phyloP scores from a whole-genome alignment of 2,113 vertebrate genomes.

The Mionectes macconnelli region DNA sequence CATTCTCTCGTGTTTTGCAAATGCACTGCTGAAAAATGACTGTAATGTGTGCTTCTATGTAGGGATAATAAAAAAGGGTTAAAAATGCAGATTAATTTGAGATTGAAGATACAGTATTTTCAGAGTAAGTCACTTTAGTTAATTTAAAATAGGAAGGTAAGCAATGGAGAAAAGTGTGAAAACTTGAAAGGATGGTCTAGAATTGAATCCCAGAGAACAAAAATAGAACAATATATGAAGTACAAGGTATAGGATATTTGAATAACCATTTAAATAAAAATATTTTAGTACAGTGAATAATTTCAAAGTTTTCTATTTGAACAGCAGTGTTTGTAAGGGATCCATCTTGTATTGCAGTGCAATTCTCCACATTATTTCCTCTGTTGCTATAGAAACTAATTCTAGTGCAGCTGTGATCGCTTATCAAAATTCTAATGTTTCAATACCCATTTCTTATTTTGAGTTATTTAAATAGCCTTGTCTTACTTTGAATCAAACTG shows the following conservation, averaged over 20 bases:
- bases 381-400: constrained; percentile 85
- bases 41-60: background rate
- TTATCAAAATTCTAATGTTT: constrained; percentile 82
- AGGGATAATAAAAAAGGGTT: background rate
- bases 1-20: background rate
- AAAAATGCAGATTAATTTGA: constrained; percentile 41
- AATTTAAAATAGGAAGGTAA: background rate
- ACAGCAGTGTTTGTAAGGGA: constrained; percentile 71
- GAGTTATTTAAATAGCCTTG: constrained; percentile 64
- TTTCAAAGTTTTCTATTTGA: constrained; percentile 73
- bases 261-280: constrained; percentile 64
- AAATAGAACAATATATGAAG: constrained; percentile 31
- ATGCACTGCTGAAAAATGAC: background rate
- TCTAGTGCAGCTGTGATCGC: constrained; percentile 82
- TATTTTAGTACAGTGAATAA: constrained; percentile 43
- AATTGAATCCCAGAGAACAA: constrained; percentile 4
- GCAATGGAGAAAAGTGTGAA: background rate
- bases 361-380: constrained; percentile 79
- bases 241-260: constrained; percentile 25
- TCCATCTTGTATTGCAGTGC: constrained; percentile 76
- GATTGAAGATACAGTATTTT: constrained; percentile 20
- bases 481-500: constrained; percentile 72
- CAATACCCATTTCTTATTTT: constrained; percentile 69
- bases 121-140: constrained; percentile 29
- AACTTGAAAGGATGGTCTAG: constrained; percentile 38